Evolutionary conservation across 2,888 invertebrate genomes (phyloP).

Genomic region (Archips crataeganus): DNA sequence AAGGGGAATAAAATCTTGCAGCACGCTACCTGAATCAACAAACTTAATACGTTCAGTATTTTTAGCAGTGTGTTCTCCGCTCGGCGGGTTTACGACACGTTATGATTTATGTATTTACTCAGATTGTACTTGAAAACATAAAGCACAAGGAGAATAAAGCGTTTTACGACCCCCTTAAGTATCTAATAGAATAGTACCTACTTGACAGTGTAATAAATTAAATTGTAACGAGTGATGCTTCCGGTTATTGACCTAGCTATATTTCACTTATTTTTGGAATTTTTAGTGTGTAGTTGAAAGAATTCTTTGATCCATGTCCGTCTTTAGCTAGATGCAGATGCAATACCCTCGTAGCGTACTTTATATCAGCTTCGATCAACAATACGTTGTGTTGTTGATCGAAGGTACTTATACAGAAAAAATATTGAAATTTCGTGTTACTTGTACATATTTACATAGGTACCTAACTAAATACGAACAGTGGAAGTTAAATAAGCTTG

Average conservation of each 20-base stretch:
- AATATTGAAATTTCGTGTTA: too few relatives aligned
- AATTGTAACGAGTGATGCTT: constrained; percentile 42
- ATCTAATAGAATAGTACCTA: constrained; percentile 42
- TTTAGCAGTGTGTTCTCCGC: constrained; percentile 46
- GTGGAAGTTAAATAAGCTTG: too few relatives aligned
- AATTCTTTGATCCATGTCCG: not conserved
- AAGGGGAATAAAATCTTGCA: constrained; percentile 47
- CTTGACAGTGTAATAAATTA: constrained; percentile 46
- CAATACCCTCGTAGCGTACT: too few relatives aligned
- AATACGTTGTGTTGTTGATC: too few relatives aligned
- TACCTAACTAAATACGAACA: too few relatives aligned
- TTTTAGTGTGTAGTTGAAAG: not conserved
- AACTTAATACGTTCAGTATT: constrained; percentile 44
- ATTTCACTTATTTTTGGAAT: not conserved
- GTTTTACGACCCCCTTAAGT: constrained; percentile 47
- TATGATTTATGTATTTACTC: constrained; percentile 51
- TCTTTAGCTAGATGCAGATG: too few relatives aligned
- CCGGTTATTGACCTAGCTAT: constrained; percentile 19
- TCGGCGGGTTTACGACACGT: constrained; percentile 47
- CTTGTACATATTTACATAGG: too few relatives aligned
- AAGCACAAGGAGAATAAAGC: constrained; percentile 50
- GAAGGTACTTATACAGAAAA: too few relatives aligned
- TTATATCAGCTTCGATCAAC: too few relatives aligned
- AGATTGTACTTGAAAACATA: constrained; percentile 48
- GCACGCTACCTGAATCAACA: constrained; percentile 50